phyloP scores from a whole-genome alignment of 35 echinoderm and acorn worm species.

The Lytechinus variegatus region DNA sequence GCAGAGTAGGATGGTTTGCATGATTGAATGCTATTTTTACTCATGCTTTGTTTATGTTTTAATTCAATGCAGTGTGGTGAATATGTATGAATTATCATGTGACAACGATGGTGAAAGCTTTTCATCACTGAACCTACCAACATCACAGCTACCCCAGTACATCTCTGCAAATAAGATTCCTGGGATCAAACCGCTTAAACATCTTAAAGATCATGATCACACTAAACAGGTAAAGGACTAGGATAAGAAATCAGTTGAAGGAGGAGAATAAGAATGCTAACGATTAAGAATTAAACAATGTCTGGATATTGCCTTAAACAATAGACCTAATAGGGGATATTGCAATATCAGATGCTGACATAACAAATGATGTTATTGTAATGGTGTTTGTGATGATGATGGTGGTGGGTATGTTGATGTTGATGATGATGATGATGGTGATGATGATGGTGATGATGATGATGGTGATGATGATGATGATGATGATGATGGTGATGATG shows the following conservation, averaged over 20 bases:
- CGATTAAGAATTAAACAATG: no score
- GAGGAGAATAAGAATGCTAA: not conserved
- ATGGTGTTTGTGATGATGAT: not conserved
- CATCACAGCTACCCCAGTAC: not conserved
- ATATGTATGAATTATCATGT: conserved; percentile 58
- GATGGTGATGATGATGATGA: not conserved
- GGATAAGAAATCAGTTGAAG: not conserved
- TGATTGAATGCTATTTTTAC: not conserved
- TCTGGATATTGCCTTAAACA: no score
- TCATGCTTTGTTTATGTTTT: not conserved
- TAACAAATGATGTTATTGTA: not conserved
- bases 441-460: not conserved
- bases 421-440: not conserved
- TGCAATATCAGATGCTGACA: no score
- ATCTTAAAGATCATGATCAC: conserved; percentile 83
- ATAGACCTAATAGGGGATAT: no score
- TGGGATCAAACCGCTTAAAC: conserved; percentile 49
- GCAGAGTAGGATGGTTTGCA: not conserved
- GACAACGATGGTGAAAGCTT: not conserved
- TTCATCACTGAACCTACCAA: not conserved
- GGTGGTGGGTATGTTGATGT: not conserved
- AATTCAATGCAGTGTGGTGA: conserved; percentile 35
- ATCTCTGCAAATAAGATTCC: conserved; percentile 33
- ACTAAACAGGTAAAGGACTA: conserved; percentile 64
- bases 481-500: not conserved